Percentiles rank a stretch among this genome's conserved stretches.
These are phyloP conservation scores for Congeria kusceri DNA, from an alignment of 2,888 invertebrate genomes.

Conservation along the genomic window DNA sequence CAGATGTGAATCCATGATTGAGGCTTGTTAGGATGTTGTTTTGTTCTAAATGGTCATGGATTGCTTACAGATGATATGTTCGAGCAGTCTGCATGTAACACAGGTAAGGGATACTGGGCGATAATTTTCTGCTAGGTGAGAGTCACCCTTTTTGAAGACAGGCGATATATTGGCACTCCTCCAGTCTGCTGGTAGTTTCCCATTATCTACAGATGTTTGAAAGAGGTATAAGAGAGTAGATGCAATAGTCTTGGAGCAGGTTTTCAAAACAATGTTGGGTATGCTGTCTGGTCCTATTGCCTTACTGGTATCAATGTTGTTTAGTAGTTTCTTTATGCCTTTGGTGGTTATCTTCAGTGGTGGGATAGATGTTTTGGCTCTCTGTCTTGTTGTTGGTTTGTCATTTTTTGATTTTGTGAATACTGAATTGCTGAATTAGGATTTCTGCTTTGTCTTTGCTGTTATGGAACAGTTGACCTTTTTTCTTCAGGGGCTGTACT, in stretches of 20 bases:
- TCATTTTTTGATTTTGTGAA: no score
- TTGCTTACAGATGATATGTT: background rate
- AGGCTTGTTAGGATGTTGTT: background rate
- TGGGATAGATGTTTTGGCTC: no score
- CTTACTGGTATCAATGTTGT: no score
- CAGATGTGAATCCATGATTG: background rate
- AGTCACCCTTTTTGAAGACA: background rate
- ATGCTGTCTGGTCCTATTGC: slow-evolving; percentile 10
- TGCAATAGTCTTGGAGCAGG: background rate
- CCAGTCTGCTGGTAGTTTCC: background rate
- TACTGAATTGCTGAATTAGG: slow-evolving; percentile 1
- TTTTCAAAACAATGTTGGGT: background rate
- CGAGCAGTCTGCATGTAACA: background rate
- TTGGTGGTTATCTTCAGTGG: no score
- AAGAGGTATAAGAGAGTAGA: background rate
- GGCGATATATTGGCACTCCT: background rate
- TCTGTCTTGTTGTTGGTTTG: no score
- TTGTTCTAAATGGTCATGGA: background rate
- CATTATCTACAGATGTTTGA: background rate
- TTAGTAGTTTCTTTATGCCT: no score
- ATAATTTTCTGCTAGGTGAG: background rate
- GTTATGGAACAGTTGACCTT: background rate
- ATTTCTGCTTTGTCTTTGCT: slow-evolving; percentile 5
- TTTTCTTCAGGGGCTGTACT: background rate
- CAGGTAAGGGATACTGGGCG: background rate